Evolutionary conservation across 2,888 invertebrate genomes (phyloP).

Genomic region (Proisotoma minuta): DNA sequence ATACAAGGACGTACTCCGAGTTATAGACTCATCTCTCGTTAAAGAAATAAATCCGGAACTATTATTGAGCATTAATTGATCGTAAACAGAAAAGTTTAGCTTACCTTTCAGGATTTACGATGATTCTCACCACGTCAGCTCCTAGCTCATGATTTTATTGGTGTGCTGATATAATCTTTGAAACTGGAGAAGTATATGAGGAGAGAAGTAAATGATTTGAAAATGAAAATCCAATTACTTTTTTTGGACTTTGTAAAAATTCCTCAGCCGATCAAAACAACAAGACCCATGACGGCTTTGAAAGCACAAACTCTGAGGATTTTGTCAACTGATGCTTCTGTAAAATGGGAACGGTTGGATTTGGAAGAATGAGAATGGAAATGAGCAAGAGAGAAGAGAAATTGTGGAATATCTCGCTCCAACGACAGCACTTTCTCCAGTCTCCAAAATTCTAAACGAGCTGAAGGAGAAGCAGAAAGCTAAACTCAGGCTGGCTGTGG

Average conservation of each 20-base stretch:
- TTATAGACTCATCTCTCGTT: no score
- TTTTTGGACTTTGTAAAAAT: not conserved
- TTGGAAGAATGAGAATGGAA: not conserved
- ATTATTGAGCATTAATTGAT: conserved; percentile 1
- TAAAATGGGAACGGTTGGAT: not conserved
- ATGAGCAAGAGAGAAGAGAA: not conserved
- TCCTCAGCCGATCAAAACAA: not conserved
- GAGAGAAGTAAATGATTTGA: not conserved
- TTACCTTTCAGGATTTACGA: not conserved
- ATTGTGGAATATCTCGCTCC: conserved; percentile 1
- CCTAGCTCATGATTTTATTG: not conserved
- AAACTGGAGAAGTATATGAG: no score
- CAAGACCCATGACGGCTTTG: not conserved
- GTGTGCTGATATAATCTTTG: no score
- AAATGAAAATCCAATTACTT: not conserved
- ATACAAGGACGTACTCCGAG: no score
- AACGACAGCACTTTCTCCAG: not conserved
- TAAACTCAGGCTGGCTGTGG: conserved; percentile 25
- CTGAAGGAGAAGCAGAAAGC: conserved; percentile 17
- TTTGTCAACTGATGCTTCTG: not conserved
- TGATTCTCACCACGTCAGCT: not conserved
- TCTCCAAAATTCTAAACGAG: not conserved
- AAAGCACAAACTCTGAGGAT: not conserved
- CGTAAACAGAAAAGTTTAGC: not conserved
- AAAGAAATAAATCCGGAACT: not conserved